These are phyloP conservation scores for Quadroppia sp. DNA, from an alignment of 2,888 invertebrate species.

Conservation along the genomic window DNA sequence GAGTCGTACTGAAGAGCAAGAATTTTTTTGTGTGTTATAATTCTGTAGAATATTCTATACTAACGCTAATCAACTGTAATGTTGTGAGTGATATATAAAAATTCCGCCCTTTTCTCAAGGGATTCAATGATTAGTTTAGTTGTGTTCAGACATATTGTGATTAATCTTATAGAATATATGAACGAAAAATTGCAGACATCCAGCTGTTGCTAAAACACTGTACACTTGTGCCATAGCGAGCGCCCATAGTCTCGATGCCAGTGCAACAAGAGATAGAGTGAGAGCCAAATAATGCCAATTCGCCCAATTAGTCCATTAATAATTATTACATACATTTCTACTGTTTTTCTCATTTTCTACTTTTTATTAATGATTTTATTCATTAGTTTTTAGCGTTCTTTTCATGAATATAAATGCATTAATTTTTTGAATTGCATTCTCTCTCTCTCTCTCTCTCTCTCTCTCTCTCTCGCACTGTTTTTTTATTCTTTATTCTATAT, in stretches of 20 bases:
- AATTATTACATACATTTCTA: neutral
- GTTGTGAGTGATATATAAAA: neutral
- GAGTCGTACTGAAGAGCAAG: neutral
- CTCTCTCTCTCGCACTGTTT: neutral
- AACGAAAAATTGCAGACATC: conserved; percentile 11
- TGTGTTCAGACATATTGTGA: conserved; percentile 26
- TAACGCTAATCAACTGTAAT: neutral
- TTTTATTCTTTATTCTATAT: no score
- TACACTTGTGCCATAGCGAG: neutral
- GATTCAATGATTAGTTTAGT: conserved; percentile 32
- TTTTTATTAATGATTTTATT: conserved; percentile 22
- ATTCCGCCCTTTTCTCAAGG: conserved; percentile 12
- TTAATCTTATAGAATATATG: conserved; percentile 28
- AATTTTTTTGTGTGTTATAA: neutral
- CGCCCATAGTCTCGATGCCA: neutral
- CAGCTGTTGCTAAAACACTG: conserved; percentile 26
- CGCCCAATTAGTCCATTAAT: conserved; percentile 13
- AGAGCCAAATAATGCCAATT: conserved; percentile 2
- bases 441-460: neutral
- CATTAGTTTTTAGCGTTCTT: conserved; percentile 2
- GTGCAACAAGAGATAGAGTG: conserved; percentile 14
- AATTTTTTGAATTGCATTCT: neutral
- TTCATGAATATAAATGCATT: conserved; percentile 12
- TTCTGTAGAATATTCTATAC: neutral
- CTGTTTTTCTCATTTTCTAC: neutral